These are phyloP conservation scores for Dryobota labecula DNA, from an alignment of 2,888 invertebrate species.

Conservation along the genomic window DNA sequence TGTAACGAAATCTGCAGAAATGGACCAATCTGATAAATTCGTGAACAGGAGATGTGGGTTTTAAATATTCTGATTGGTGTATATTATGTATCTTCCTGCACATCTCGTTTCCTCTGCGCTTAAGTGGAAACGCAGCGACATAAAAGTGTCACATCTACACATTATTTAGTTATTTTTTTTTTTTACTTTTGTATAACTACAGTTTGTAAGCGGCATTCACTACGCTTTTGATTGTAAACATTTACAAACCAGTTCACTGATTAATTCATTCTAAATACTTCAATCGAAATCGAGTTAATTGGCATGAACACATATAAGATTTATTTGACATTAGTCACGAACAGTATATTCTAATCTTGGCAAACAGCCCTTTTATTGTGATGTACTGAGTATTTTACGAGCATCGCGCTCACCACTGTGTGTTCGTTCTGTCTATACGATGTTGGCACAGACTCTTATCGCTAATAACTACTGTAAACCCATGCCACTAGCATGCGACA, in stretches of 20 bases:
- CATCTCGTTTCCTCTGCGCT: neutral
- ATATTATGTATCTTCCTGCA: neutral
- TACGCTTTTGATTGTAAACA: conserved; percentile 9
- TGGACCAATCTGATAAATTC: neutral
- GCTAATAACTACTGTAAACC: conserved; percentile 60
- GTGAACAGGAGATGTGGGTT: neutral
- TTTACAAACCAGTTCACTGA: conserved; percentile 9
- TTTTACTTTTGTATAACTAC: conserved; percentile 13
- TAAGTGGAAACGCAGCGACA: neutral
- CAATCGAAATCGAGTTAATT: conserved; percentile 15
- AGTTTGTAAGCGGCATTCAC: conserved; percentile 52
- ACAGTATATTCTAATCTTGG: conserved; percentile 28
- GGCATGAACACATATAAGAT: conserved; percentile 33
- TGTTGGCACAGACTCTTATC: conserved; percentile 50
- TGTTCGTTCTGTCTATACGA: conserved; percentile 43
- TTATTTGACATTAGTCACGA: conserved; percentile 38
- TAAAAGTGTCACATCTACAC: conserved; percentile 60
- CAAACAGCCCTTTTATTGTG: conserved; percentile 39
- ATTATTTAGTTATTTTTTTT: conserved; percentile 43
- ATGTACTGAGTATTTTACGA: conserved; percentile 46
- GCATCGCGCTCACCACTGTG: conserved; percentile 29
- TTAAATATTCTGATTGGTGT: too few species aligned
- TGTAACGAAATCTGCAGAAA: neutral
- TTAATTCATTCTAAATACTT: conserved; percentile 13
- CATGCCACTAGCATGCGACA: conserved; percentile 63